Percentiles rank a stretch among this genome's conserved stretches.
Conservation (phyloP, 37 sponge, comb jelly and placozoan species). For the Hormiphora californensis region DNA sequence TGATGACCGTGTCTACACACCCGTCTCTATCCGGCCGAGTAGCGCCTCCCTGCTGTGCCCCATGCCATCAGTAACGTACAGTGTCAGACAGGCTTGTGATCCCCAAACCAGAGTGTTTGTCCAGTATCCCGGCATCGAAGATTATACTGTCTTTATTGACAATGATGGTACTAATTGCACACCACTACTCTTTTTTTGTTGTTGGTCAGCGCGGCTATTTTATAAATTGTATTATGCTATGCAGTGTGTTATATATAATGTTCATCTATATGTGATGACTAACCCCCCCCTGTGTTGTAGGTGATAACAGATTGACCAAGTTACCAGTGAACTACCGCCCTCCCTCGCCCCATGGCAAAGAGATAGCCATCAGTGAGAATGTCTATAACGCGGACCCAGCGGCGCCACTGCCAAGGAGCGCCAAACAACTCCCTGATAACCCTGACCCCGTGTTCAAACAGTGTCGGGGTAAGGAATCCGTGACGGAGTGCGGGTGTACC, state of each 20-base stretch:
- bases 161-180: not conserved
- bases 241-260: too few species aligned
- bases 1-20: not conserved
- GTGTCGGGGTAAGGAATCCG: not conserved
- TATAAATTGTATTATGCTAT: too few species aligned
- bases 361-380: not conserved
- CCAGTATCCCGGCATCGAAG: not conserved
- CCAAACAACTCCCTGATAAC: not conserved
- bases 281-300: too few species aligned
- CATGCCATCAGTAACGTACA: not conserved
- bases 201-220: too few species aligned
- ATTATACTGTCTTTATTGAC: not conserved
- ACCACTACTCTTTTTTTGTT: not conserved
- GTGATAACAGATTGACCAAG: not conserved
- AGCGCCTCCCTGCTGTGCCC: not conserved
- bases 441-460: not conserved
- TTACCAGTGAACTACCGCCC: conserved; percentile 39
- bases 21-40: not conserved
- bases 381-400: conserved; percentile 38
- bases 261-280: too few species aligned
- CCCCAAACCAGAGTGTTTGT: conserved; percentile 1
- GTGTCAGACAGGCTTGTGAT: not conserved
- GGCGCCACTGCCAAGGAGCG: not conserved
- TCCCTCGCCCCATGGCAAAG: conserved; percentile 35
- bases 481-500: not conserved